Percentiles rank a stretch among this genome's conserved stretches.
Evolutionary conservation across 2,797 vertebrate species (phyloP).

Genomic region (Chanos chanos): DNA sequence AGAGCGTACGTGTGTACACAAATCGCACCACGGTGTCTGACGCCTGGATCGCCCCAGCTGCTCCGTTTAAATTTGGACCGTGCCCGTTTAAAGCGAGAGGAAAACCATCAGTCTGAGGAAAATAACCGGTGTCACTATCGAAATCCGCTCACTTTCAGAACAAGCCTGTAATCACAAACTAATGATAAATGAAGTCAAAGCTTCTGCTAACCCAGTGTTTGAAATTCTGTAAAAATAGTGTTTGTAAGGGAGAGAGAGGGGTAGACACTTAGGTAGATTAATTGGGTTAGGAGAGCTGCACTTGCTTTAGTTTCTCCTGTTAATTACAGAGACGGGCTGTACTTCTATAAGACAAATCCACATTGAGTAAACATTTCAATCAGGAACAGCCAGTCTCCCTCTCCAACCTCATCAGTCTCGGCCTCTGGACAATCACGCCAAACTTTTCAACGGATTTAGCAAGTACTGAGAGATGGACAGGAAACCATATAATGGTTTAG

Average conservation of each 20-base stretch:
- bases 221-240: neutral
- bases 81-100: too few relatives aligned
- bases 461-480: neutral
- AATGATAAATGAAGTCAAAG: neutral
- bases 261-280: conserved; percentile 12
- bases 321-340: conserved; percentile 24
- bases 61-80: too few relatives aligned
- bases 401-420: conserved; percentile 6
- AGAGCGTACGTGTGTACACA: conserved; percentile 40
- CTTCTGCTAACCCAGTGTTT: neutral
- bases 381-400: neutral
- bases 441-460: conserved; percentile 7
- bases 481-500: neutral
- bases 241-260: neutral
- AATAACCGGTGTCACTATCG: conserved; percentile 1
- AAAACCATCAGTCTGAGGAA: too few relatives aligned
- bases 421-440: too few relatives aligned
- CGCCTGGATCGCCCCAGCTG: conserved; percentile 28
- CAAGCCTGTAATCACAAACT: neutral
- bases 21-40: conserved; percentile 35
- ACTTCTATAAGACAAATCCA: conserved; percentile 16
- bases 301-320: conserved; percentile 11
- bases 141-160: conserved; percentile 3
- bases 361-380: conserved; percentile 9
- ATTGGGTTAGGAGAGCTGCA: conserved; percentile 3